A percentile compares a stretch with the other conserved stretches of the same genome.
These are phyloP conservation scores for Margarornis squamiger DNA, from an alignment of 2,797 vertebrate species.

Conservation along the genomic window DNA sequence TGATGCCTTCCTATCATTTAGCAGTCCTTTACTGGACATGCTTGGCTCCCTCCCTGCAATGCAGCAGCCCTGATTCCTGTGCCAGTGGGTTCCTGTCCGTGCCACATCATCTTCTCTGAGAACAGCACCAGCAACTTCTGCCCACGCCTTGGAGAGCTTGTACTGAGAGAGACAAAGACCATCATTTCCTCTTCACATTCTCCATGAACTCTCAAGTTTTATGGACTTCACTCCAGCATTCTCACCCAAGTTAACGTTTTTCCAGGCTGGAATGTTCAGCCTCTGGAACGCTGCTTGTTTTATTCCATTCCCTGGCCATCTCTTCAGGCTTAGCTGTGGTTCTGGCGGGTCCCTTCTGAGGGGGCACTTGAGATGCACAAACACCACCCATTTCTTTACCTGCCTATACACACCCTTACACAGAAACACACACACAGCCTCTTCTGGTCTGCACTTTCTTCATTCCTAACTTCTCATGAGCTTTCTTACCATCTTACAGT, in stretches of 20 bases:
- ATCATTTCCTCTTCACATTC: neutral
- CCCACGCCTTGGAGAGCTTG: neutral
- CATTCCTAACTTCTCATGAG: neutral
- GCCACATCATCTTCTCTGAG: neutral
- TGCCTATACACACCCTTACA: neutral
- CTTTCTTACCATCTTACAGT: neutral
- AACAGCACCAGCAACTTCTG: neutral
- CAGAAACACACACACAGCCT: neutral
- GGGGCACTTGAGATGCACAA: neutral
- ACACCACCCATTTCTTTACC: fast-evolving
- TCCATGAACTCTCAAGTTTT: neutral
- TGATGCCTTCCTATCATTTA: neutral
- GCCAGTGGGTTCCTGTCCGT: neutral
- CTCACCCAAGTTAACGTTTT: neutral
- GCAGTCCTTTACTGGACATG: neutral
- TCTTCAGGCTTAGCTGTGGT: neutral
- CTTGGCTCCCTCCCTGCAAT: neutral
- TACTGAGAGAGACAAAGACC: neutral
- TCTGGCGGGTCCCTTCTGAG: neutral
- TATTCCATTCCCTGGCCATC: neutral
- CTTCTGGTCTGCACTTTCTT: neutral
- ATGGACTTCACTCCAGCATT: neutral
- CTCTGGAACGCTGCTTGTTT: neutral
- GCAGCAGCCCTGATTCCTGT: neutral
- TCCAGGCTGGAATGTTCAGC: neutral